Conservation (phyloP, 2,888 invertebrate genomes). For the Platycheirus rosarum region DNA sequence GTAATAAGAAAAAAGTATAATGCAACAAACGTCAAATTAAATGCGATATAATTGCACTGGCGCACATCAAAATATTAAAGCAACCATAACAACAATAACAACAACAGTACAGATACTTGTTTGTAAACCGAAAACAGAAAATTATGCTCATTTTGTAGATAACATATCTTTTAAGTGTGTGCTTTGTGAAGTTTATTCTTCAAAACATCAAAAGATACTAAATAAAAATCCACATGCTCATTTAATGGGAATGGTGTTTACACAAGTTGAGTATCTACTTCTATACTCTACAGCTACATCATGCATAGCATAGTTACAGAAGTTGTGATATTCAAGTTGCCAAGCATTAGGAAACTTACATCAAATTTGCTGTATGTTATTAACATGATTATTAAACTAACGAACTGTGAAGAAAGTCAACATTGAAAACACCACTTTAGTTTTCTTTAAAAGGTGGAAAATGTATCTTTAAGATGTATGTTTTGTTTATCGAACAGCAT, state of each 20-base stretch:
- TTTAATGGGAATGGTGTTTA: no score
- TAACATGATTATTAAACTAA: no score
- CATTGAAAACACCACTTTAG: no score
- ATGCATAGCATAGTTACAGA: no score
- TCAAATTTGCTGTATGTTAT: constrained; percentile 10
- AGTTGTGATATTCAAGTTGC: no score
- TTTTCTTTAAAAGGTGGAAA: constrained; percentile 26
- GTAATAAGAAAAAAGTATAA: constrained; percentile 25
- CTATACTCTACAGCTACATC: no score
- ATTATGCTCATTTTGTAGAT: constrained; percentile 67
- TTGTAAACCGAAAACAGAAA: constrained; percentile 59
- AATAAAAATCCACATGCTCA: not conserved
- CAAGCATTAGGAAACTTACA: not conserved
- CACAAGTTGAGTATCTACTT: no score
- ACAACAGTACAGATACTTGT: constrained; percentile 25
- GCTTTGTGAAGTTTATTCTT: not conserved
- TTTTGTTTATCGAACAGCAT: not conserved
- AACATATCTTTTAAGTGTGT: constrained; percentile 31
- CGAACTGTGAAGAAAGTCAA: no score
- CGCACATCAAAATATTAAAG: constrained; percentile 36
- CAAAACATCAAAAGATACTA: not conserved
- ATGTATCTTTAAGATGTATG: constrained; percentile 1
- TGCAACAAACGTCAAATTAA: constrained; percentile 61
- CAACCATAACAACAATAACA: constrained; percentile 21
- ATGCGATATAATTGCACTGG: constrained; percentile 63